phyloP scores from a whole-genome alignment of 1,140 invertebrate genomes.

The Helicoverpa zea region DNA sequence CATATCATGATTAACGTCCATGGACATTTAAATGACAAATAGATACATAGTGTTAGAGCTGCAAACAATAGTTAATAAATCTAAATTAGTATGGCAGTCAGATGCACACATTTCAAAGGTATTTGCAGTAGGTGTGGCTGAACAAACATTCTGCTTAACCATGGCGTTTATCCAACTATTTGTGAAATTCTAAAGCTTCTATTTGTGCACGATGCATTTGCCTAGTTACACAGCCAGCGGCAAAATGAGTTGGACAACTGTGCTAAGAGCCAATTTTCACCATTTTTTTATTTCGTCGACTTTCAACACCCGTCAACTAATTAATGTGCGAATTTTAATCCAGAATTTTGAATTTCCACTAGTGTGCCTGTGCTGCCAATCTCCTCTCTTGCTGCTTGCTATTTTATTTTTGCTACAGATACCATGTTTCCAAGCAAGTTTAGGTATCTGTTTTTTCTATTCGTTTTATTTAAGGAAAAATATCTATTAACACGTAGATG shows the following conservation, averaged over 20 bases:
- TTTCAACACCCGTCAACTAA: constrained; percentile 11
- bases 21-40: neutral
- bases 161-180: constrained; percentile 46
- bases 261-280: constrained; percentile 34
- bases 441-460: too few relatives aligned
- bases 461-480: too few relatives aligned
- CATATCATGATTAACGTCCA: neutral
- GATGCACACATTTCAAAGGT: constrained; percentile 11
- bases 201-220: constrained; percentile 44
- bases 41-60: neutral
- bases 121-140: constrained; percentile 12
- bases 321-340: neutral
- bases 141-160: constrained; percentile 37
- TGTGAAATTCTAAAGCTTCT: constrained; percentile 41
- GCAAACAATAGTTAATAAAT: constrained; percentile 23
- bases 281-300: constrained; percentile 8
- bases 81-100: neutral
- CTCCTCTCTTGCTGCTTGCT: too few relatives aligned
- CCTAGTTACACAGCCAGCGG: constrained; percentile 39
- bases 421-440: too few relatives aligned
- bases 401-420: too few relatives aligned
- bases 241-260: constrained; percentile 41
- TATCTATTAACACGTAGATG: too few relatives aligned
- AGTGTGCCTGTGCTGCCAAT: too few relatives aligned
- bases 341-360: neutral